Evolutionary conservation across 2,888 invertebrate species (phyloP).

Genomic region (Volucella inflata): DNA sequence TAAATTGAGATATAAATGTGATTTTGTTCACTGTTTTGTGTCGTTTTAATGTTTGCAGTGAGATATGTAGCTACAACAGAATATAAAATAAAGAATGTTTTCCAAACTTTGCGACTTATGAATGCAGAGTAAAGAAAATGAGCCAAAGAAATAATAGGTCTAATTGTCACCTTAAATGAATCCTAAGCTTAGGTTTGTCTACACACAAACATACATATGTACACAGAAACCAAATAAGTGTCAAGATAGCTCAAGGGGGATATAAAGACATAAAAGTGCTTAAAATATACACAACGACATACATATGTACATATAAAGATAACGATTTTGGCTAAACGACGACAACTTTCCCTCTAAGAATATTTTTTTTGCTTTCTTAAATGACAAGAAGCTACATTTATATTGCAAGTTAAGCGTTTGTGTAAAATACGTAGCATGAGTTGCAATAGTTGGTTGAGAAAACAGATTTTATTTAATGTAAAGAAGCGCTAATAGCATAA

Average conservation of each 20-base stretch:
- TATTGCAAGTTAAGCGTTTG: background rate
- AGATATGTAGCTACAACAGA: slow-evolving; percentile 37
- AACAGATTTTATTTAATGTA: no score
- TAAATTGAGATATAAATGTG: no score
- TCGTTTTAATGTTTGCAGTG: slow-evolving; percentile 4
- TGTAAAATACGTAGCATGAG: no score
- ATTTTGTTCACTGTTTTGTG: no score
- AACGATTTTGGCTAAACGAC: slow-evolving; percentile 7
- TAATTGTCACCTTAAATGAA: slow-evolving; percentile 25
- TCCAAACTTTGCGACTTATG: slow-evolving; percentile 15
- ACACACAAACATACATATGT: slow-evolving; percentile 55
- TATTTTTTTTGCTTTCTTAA: background rate
- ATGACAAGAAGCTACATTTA: slow-evolving; percentile 20
- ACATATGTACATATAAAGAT: background rate
- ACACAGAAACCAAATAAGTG: slow-evolving; percentile 69
- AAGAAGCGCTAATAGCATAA: no score
- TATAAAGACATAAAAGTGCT: slow-evolving; percentile 15
- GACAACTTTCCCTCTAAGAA: slow-evolving; percentile 2
- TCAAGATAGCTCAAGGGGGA: slow-evolving; percentile 21
- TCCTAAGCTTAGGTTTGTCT: slow-evolving; percentile 38
- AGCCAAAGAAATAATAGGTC: slow-evolving; percentile 56
- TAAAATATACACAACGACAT: slow-evolving; percentile 1
- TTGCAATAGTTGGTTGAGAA: no score
- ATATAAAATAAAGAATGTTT: slow-evolving; percentile 39
- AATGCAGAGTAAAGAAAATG: slow-evolving; percentile 40